Conservation (phyloP, 2,888 invertebrate species). For the Drosophila merina region DNA sequence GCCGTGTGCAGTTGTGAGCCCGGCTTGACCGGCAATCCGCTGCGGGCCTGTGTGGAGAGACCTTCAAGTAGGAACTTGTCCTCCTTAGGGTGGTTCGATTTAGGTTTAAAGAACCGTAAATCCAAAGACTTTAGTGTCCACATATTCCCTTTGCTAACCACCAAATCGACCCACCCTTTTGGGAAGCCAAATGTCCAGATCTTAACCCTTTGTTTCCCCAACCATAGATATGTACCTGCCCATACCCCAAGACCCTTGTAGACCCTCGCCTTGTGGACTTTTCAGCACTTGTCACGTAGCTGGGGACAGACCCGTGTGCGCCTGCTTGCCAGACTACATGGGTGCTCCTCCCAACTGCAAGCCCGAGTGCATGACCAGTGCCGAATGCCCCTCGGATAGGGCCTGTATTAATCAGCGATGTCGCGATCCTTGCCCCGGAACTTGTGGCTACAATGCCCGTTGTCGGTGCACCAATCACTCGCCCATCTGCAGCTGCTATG, state of each 20-base stretch:
- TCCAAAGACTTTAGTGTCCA: not conserved
- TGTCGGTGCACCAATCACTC: conserved; percentile 91
- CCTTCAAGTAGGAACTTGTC: conserved; percentile 81
- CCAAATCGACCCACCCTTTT: not conserved
- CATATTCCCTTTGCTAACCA: not conserved
- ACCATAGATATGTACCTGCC: conserved; percentile 79
- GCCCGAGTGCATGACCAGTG: conserved; percentile 91
- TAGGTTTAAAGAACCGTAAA: not conserved
- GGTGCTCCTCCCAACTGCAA: conserved; percentile 90
- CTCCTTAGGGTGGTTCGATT: conserved; percentile 9
- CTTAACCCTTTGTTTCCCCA: not conserved
- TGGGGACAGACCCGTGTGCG: conserved; percentile 89
- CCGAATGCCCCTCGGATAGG: conserved; percentile 89
- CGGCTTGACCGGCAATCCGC: conserved; percentile 92
- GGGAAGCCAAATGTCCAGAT: not conserved
- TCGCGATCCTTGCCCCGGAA: conserved; percentile 89
- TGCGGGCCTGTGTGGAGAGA: conserved; percentile 88
- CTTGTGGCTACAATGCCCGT: conserved; percentile 89
- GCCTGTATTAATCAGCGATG: conserved; percentile 91
- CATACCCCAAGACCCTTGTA: conserved; percentile 83
- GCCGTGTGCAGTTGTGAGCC: conserved; percentile 90
- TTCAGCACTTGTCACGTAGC: conserved; percentile 85
- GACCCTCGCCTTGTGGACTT: conserved; percentile 85
- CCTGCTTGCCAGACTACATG: conserved; percentile 88
- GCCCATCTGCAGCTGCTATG: conserved; percentile 89